These are phyloP conservation scores for Nothoprocta perdicaria DNA, from an alignment of 2,113 vertebrate species.

Conservation along the genomic window DNA sequence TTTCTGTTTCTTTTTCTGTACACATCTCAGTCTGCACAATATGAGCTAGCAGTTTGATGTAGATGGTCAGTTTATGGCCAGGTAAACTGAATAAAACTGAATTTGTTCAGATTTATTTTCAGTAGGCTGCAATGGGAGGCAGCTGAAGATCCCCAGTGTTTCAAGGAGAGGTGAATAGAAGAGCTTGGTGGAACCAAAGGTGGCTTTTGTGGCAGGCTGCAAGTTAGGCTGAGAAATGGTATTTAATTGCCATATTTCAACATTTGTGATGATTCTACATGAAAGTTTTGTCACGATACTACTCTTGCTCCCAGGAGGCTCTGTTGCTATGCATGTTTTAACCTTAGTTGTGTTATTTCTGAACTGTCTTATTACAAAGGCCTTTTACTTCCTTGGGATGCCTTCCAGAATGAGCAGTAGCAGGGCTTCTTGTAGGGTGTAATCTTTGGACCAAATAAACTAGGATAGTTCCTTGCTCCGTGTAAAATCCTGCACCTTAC, in stretches of 20 bases:
- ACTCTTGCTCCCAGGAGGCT: background rate
- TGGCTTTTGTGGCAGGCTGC: background rate
- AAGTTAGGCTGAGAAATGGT: background rate
- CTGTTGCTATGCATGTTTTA: background rate
- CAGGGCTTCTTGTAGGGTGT: background rate
- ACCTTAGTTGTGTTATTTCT: background rate
- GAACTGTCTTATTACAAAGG: background rate
- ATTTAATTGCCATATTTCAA: background rate
- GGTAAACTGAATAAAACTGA: background rate
- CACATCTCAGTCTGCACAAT: background rate
- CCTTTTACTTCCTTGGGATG: background rate
- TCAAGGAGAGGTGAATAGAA: background rate
- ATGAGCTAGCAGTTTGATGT: background rate
- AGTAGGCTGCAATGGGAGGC: background rate
- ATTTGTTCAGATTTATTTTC: background rate
- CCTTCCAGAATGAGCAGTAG: background rate
- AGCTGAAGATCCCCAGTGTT: background rate
- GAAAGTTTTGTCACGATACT: background rate
- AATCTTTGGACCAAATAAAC: background rate
- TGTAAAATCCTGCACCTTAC: background rate
- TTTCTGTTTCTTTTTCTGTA: background rate
- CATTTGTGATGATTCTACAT: background rate
- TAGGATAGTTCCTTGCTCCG: background rate
- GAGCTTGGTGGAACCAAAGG: background rate
- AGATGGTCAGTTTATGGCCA: fast-evolving